A percentile compares a stretch with the other conserved stretches of the same genome.
Evolutionary conservation across 2,888 invertebrate species (phyloP).

Genomic region (Camponotus fellah): DNA sequence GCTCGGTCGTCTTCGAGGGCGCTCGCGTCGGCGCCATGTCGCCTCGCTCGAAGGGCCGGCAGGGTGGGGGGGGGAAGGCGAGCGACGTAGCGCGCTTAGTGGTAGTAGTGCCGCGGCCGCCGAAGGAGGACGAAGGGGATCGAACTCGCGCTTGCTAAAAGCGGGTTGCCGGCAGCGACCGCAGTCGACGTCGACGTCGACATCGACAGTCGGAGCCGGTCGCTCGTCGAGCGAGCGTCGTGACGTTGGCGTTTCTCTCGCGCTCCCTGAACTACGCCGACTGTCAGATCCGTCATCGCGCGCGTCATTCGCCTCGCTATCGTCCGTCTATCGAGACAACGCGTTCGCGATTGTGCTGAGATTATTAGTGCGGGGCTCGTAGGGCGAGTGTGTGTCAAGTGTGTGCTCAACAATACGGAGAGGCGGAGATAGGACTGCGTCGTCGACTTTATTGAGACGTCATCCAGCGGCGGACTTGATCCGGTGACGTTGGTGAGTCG

Average conservation of each 20-base stretch:
- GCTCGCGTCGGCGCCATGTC: constrained; percentile 10
- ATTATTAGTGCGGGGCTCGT: constrained; percentile 14
- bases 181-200: constrained; percentile 9
- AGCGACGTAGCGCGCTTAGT: not conserved
- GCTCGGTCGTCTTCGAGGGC: constrained; percentile 33
- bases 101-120: constrained; percentile 46
- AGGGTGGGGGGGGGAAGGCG: not conserved
- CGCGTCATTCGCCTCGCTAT: constrained; percentile 3
- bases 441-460: constrained; percentile 6
- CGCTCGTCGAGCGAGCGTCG: constrained; percentile 75
- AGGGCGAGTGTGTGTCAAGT: constrained; percentile 21
- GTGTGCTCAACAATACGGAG: constrained; percentile 2
- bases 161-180: constrained; percentile 66
- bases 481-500: constrained; percentile 9
- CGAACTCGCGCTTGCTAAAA: constrained; percentile 77
- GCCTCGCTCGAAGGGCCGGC: constrained; percentile 60
- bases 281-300: not conserved
- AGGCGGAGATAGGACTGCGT: constrained; percentile 9
- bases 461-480: not conserved
- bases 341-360: constrained; percentile 21
- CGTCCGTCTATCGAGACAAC: constrained; percentile 17
- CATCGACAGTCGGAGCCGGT: constrained; percentile 79
- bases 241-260: constrained; percentile 12
- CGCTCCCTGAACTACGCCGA: constrained; percentile 9
- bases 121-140: constrained; percentile 52